These are phyloP conservation scores for Perdix hodgsoniae DNA, from an alignment of 2,797 vertebrate species.

Conservation along the genomic window DNA sequence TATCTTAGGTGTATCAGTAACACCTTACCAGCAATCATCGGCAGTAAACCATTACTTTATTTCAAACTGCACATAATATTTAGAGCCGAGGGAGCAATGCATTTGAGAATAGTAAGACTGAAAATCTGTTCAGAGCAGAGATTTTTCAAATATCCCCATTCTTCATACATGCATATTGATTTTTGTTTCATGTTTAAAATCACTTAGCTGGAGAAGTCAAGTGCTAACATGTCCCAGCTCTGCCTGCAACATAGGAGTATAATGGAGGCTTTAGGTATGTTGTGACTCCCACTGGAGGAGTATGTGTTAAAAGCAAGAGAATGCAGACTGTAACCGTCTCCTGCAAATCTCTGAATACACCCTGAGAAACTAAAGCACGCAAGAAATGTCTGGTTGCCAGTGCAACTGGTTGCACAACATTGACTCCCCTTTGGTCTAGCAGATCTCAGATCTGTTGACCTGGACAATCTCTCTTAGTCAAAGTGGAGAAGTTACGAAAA, in stretches of 20 bases:
- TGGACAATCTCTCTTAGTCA: conserved; percentile 17
- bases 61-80: neutral
- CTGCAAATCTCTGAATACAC: conserved; percentile 60
- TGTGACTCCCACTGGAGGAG: neutral
- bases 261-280: neutral
- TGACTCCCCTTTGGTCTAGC: conserved; percentile 48
- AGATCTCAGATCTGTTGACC: conserved; percentile 36
- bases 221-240: neutral
- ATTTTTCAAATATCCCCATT: neutral
- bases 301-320: conserved; percentile 3
- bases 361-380: conserved; percentile 49
- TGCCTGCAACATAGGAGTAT: neutral
- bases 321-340: conserved; percentile 27
- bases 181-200: neutral
- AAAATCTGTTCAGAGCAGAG: neutral
- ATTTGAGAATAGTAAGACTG: neutral
- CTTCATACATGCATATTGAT: neutral
- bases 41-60: neutral
- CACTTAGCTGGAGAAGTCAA: neutral
- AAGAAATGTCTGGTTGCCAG: conserved; percentile 67
- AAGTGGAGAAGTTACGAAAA: neutral
- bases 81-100: neutral
- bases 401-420: conserved; percentile 63
- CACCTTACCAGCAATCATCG: conserved; percentile 12
- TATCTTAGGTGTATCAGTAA: neutral